Base-by-base conservation (phyloP, 2,797 vertebrate species). In the Coracias cyanogaster region DNA sequence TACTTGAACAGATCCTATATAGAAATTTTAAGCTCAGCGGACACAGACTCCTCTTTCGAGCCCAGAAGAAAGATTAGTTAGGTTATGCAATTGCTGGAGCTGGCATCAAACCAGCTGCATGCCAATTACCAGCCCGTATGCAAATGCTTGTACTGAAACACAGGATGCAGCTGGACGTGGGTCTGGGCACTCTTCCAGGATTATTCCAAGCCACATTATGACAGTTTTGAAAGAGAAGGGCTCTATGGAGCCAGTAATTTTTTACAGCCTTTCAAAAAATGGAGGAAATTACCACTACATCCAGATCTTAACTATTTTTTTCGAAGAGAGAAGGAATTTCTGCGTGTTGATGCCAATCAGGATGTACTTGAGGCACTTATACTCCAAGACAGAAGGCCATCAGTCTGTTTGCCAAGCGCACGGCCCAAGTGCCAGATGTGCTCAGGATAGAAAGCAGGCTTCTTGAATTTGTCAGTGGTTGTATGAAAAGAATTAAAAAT, bases 91-190 rank as follows among this genome's bases (percentile, higher is more conserved):
- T 93, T 94, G 85, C 93, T 82, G 81, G 69, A 96, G 83, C 86
- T 95, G 93, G 91, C 93, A 57, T 57, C 35, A 94, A 88, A 88
- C 85, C 92, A 95, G 90, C 86, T 96, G 89, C 91, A 77, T 94
- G 91, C 83, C 93, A 95, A 74, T 90, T 94, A 93, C 73, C 41
- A 86, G 71, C 66, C 70, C 9, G 2, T 82, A 84, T 95, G 94
- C 91, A 93, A 94, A 96, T 94, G 33, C 82, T 91, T 86, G 58
- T 86, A 60, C 94, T 84, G 87, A 96, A 94, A 70, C 7, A 11
- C 89, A 95, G 92, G 90, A 94, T 94, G 94, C 96, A 96, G 95
- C 96, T 96, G 96, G 94, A 95, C 41, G 8, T 70, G 74, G 82
- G 12, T 64, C 93, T 92, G 93, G 95, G 96, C 93, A 91, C 45